These are phyloP conservation scores for Calcarius lapponicus DNA, from an alignment of 2,797 vertebrate species.

Conservation along the genomic window DNA sequence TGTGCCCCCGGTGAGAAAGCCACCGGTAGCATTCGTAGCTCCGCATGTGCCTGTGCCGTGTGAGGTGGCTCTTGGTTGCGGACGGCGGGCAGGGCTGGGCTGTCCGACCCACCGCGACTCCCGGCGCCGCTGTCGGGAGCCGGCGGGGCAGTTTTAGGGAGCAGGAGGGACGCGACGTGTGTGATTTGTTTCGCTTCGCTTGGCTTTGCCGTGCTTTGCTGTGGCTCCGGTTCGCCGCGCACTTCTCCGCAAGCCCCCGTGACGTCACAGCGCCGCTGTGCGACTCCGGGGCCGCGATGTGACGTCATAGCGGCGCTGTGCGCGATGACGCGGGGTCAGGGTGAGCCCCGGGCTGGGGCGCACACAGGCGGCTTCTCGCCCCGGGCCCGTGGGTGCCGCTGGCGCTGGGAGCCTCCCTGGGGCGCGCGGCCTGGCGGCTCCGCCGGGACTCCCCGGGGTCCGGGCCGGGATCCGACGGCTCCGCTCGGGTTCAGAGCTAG, in stretches of 20 bases:
- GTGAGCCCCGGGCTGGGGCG: too few relatives aligned
- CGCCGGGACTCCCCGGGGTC: not conserved
- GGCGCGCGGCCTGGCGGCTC: too few relatives aligned
- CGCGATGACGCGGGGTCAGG: not conserved
- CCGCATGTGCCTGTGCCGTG: accelerated
- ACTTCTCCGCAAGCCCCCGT: not conserved
- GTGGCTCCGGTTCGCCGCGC: not conserved
- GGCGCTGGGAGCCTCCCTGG: not conserved
- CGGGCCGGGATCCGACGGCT: not conserved
- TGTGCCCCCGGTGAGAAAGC: not conserved
- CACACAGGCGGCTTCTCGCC: not conserved
- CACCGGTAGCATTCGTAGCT: accelerated
- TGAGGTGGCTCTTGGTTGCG: not conserved
- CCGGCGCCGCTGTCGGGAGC: not conserved
- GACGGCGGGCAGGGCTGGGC: not conserved
- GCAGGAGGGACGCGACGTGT: accelerated
- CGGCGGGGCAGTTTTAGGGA: not conserved
- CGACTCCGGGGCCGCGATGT: not conserved
- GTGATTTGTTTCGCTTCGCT: not conserved
- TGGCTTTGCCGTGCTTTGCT: not conserved
- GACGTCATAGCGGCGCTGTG: not conserved
- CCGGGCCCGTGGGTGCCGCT: not conserved
- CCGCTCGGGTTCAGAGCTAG: not conserved
- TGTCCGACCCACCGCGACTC: too few relatives aligned
- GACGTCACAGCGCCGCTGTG: not conserved